Percentiles rank a stretch among this genome's conserved stretches.
phyloP scores from a whole-genome alignment of 1,140 invertebrate genomes.

The Spodoptera litura region DNA sequence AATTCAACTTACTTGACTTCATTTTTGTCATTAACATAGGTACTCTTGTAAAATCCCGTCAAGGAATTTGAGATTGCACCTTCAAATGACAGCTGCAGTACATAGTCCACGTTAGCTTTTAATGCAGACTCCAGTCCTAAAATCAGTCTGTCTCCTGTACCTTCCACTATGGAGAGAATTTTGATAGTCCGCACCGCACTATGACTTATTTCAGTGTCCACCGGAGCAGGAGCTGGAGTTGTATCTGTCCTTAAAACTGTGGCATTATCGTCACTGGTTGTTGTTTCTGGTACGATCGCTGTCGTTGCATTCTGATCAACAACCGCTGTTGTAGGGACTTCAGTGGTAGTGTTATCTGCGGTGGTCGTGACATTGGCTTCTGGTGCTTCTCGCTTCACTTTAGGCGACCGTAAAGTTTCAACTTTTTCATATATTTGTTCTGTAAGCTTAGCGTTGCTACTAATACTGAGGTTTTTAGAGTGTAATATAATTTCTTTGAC shows the following conservation, averaged over 20 bases:
- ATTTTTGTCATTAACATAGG: conserved; percentile 86
- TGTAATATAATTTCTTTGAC: conserved; percentile 89
- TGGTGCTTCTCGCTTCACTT: conserved; percentile 56
- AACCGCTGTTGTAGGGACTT: conserved; percentile 9
- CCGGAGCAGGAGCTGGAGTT: conserved; percentile 2
- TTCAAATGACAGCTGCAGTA: conserved; percentile 84
- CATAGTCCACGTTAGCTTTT: conserved; percentile 73
- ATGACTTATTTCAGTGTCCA: conserved; percentile 74
- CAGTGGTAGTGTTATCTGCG: conserved; percentile 36
- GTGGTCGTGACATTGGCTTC: conserved; percentile 39
- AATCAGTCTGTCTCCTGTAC: conserved; percentile 70
- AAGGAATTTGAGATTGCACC: conserved; percentile 87
- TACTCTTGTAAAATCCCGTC: conserved; percentile 94
- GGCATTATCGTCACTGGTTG: conserved; percentile 50
- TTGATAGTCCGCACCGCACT: conserved; percentile 73
- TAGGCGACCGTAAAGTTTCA: conserved; percentile 63
- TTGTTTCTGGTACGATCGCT: conserved; percentile 6
- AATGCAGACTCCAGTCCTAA: conserved; percentile 70
- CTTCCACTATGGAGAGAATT: conserved; percentile 64
- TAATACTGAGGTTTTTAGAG: conserved; percentile 87
- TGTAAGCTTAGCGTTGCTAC: conserved; percentile 72
- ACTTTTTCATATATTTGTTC: conserved; percentile 81
- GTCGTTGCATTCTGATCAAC: conserved; percentile 43
- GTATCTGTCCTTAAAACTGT: conserved; percentile 50
- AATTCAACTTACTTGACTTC: conserved; percentile 72